A percentile compares a stretch with the other conserved stretches of the same genome.
Evolutionary conservation across 2,113 vertebrate genomes (phyloP).

Genomic region (Crotophaga sulcirostris): DNA sequence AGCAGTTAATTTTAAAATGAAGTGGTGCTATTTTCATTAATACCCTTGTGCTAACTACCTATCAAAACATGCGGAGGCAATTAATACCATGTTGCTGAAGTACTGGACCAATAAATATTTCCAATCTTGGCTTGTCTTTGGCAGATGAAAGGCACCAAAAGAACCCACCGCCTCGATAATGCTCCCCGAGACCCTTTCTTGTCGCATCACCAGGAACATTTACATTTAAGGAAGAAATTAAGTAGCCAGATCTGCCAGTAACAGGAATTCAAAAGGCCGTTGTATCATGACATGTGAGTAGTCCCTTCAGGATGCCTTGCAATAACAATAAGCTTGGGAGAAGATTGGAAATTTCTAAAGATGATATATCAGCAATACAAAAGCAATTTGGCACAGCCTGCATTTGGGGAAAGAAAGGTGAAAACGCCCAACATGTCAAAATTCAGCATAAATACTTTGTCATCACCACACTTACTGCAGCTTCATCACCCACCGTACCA

Average conservation of each 20-base stretch:
- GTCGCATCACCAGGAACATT: background rate
- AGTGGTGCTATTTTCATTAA: constrained; percentile 82
- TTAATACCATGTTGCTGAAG: constrained; percentile 73
- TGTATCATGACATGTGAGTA: background rate
- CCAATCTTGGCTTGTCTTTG: constrained; percentile 58
- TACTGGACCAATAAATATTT: constrained; percentile 71
- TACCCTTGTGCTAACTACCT: constrained; percentile 74
- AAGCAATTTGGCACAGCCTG: background rate
- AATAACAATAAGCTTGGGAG: background rate
- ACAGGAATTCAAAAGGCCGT: constrained; percentile 15
- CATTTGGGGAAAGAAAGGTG: background rate
- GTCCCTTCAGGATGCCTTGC: background rate
- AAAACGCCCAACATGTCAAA: background rate
- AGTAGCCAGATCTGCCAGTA: background rate
- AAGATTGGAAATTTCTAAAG: background rate
- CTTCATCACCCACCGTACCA: background rate
- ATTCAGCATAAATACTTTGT: background rate
- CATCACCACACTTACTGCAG: accelerated
- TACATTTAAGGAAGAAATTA: constrained; percentile 18
- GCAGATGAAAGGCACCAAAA: constrained; percentile 40
- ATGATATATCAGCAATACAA: background rate
- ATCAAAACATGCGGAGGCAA: constrained; percentile 75
- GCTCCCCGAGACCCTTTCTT: background rate
- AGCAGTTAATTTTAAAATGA: constrained; percentile 80
- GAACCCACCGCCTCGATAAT: constrained; percentile 24